Base-by-base conservation (phyloP, 1,140 invertebrate species). In the Zophobas atratus region DNA sequence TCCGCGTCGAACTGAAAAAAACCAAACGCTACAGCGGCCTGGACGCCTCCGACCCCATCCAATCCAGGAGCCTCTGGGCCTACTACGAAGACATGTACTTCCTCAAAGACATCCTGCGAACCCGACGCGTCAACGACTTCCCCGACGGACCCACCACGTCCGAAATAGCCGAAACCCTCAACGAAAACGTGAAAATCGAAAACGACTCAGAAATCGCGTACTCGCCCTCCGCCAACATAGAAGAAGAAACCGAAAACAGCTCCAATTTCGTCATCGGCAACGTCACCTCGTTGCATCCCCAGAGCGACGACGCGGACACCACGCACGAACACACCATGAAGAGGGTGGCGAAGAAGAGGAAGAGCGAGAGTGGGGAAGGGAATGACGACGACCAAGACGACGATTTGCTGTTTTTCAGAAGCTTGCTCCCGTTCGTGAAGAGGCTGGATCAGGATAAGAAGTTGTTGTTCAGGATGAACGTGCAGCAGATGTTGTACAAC, bases 1-100 rank as follows among this genome's bases (percentile, higher is more conserved):
- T 88, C 57, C 85, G 87, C 6, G 86, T 85, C 1, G 88, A 89
- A 55, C 67, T 89, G 34, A 88, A 87, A 60, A 89, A 89, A 48
- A 76, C 36, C 1, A 38, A 36, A 20, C 39, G n/a, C 2, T 73
- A 73, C 46, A 73, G 49, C 39, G 32, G 4, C n/a, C 6, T 8
- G 5, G 56, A 57, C 1, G 41, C 48, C 3, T 8, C 39, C 33
- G 35, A 73, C 8, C 5, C 6, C 41, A 73, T 20, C 33, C 8
- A 20, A 32, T 6, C 36, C 1, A 67, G n/a, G 60, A 46, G 60
- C 32, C 39, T 43, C n/a, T 67, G 56, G 74, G 36, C 56, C 1
- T 53, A 67, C 43, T 76, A 76, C 43, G 74, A 76, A n/a, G 74
- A 76, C 36, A 76, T 76, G 74, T 51, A 46, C 2, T 76, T 76